Percentiles rank a stretch among this genome's conserved stretches.
Evolutionary conservation across 2,113 vertebrate genomes (phyloP).

Genomic region (Bolborhynchus lineola): DNA sequence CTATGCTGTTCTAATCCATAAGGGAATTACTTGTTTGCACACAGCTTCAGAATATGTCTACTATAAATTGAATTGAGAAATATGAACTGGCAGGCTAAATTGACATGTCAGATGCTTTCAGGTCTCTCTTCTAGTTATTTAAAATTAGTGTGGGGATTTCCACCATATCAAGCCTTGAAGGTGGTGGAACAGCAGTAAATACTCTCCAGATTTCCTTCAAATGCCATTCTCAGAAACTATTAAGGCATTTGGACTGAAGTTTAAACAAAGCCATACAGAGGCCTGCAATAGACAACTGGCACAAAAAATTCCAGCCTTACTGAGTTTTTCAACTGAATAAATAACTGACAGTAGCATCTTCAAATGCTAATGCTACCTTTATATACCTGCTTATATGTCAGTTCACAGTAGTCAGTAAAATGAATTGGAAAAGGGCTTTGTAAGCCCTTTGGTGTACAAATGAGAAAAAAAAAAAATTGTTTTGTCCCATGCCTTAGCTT

Average conservation of each 20-base stretch:
- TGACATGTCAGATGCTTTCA: background rate
- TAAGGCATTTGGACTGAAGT: background rate
- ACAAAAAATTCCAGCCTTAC: background rate
- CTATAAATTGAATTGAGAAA: background rate
- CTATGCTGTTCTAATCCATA: background rate
- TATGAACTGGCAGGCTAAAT: background rate
- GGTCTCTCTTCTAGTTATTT: background rate
- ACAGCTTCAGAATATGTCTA: background rate
- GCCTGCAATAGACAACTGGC: background rate
- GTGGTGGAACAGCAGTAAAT: background rate
- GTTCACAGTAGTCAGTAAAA: background rate
- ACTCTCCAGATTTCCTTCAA: background rate
- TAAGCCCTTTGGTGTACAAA: background rate
- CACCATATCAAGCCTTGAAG: background rate
- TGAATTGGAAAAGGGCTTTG: background rate
- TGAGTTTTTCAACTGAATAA: background rate
- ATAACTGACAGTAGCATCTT: background rate
- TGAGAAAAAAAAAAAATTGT: fast-evolving
- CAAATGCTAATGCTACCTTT: background rate
- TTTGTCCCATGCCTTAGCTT: background rate
- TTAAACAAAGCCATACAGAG: background rate
- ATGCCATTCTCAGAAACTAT: background rate
- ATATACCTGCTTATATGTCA: background rate
- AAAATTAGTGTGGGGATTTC: background rate
- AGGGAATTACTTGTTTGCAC: background rate